Conservation (phyloP, 1,140 invertebrate species). For the Muscidifurax raptorellus region DNA sequence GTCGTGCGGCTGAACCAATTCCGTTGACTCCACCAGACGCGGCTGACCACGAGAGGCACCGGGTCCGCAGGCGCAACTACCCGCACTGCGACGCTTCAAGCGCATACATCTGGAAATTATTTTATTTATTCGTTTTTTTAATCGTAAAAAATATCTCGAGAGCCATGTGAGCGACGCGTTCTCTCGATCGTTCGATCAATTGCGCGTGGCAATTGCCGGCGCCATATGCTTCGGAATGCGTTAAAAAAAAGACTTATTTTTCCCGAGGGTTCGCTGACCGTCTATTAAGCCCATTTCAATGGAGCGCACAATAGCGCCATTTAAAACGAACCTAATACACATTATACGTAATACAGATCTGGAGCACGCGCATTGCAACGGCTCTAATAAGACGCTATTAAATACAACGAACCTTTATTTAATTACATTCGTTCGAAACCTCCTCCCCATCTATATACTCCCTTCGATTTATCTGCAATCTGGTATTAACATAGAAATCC, state of each 20-base stretch:
- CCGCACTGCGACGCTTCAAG: constrained; percentile 80
- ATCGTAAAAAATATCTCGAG: too few species aligned
- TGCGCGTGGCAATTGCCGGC: too few species aligned
- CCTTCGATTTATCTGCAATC: not conserved
- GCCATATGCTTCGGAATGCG: not conserved
- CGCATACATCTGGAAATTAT: constrained; percentile 80
- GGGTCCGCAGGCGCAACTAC: constrained; percentile 81
- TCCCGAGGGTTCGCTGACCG: not conserved
- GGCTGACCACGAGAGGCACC: constrained; percentile 77
- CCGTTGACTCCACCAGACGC: constrained; percentile 78
- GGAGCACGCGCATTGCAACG: not conserved
- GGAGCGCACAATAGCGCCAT: not conserved
- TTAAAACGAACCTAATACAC: not conserved
- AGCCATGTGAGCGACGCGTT: too few species aligned
- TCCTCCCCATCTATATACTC: not conserved
- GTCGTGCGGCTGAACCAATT: constrained; percentile 71
- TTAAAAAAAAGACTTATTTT: not conserved
- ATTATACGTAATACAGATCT: not conserved
- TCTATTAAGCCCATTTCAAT: not conserved
- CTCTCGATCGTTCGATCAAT: too few species aligned
- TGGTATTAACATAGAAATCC: not conserved
- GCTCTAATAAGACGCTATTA: not conserved
- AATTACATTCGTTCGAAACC: not conserved
- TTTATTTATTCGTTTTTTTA: not conserved
- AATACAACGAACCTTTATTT: not conserved